Base-by-base conservation (phyloP, 2,888 invertebrate species). In the Clistopyga incitator region DNA sequence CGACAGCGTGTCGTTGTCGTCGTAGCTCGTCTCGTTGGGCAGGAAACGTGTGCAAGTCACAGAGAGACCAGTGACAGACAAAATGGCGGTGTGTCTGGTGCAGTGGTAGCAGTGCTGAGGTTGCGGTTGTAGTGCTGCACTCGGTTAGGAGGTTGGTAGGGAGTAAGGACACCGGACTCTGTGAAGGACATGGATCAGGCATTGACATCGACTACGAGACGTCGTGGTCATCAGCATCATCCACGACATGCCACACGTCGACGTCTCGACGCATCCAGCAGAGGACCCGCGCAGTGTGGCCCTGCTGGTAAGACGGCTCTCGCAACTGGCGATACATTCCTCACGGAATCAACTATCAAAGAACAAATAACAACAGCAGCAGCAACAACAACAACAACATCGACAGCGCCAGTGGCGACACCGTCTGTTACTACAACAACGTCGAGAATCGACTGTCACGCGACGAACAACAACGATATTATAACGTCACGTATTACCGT, bases 91-190 rank as follows among this genome's bases (percentile, higher is more conserved):
- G 92, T 88, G 93, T 92, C 93, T 94, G 93, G 95, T 95, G 95
- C 95, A 95, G 95, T 94, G 93, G 94, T 92, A 94, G 93, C 93
- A 94, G 94, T 94, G 91, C 90, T 91, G 91, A 89, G 91, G 90
- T 86, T 85, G 87, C 81, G 80, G 86, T 67, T 56, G 65, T 80
- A 67, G 94, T 94, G 95, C 74, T 65, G 47, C 78, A 61, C 61
- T 94, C 94, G 94, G 82, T 86, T 81, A 78, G 81, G 81, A 87
- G 84, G 81, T 86, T 85, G 84, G 85, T 67, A 81, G 81, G 72
- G 79, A 56, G 70, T 64, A 76, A 72, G 65, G 75, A 78, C 45
- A 52, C 52, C 25, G 25, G 25, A 11, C 59, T 15, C n/a, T n/a
- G 3, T 18, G 61, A 75, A 70, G 47, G 71, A 83, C 18, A 92